phyloP scores from a whole-genome alignment of 2,888 invertebrate species.

The Gasteruption jaculator region DNA sequence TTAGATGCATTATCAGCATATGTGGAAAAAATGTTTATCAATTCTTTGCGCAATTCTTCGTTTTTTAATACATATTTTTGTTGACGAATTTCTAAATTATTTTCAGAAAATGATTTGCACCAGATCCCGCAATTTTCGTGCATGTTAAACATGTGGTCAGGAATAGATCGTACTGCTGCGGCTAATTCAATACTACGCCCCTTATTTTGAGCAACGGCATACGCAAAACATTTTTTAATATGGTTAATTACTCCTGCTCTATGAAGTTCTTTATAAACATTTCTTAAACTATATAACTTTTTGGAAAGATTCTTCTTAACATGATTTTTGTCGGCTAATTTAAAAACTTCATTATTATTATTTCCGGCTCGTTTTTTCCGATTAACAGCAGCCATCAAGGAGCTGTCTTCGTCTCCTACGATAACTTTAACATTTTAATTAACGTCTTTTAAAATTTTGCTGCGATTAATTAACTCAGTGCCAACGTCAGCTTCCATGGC shows the following conservation, averaged over 20 bases:
- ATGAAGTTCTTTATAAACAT: conserved; percentile 19
- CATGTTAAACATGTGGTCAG: conserved; percentile 20
- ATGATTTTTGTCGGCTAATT: conserved; percentile 26
- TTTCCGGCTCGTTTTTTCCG: no score
- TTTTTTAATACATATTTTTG: conserved; percentile 14
- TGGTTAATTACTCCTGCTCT: conserved; percentile 20
- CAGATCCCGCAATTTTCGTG: conserved; percentile 22
- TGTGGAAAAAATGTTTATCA: conserved; percentile 14
- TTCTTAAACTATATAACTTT: conserved; percentile 22
- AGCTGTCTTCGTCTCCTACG: conserved; percentile 30
- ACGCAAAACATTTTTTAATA: conserved; percentile 23
- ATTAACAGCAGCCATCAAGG: conserved; percentile 27
- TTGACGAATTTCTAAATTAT: not conserved
- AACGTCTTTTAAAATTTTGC: conserved; percentile 23
- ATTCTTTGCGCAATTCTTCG: conserved; percentile 11
- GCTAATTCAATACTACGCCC: conserved; percentile 16
- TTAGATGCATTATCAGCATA: conserved; percentile 24
- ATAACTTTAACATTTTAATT: conserved; percentile 23
- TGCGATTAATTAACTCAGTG: conserved; percentile 22
- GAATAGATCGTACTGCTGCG: conserved; percentile 15
- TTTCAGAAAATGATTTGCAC: no score
- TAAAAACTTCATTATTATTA: conserved; percentile 18
- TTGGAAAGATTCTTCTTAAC: conserved; percentile 23
- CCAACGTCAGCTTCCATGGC: conserved; percentile 34
- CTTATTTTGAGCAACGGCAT: conserved; percentile 20